These are phyloP conservation scores for Nycticebus coucang DNA, from an alignment of 2,113 vertebrate species.

Conservation along the genomic window DNA sequence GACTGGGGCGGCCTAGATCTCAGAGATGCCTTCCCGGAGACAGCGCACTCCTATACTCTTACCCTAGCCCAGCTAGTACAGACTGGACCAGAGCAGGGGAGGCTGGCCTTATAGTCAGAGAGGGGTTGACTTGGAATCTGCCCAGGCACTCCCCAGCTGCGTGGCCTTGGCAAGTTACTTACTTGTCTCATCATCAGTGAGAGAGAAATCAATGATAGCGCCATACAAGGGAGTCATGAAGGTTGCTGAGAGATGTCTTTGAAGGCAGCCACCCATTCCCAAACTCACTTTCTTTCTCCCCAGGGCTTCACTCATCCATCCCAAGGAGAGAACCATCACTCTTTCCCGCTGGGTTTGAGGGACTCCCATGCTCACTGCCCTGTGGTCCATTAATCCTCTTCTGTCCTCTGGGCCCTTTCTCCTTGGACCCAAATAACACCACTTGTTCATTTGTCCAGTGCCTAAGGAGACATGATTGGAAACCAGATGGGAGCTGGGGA, in stretches of 20 bases:
- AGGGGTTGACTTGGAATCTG: neutral
- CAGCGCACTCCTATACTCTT: neutral
- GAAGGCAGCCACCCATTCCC: neutral
- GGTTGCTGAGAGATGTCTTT: neutral
- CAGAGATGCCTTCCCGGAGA: neutral
- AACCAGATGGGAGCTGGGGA: neutral
- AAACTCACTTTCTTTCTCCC: neutral
- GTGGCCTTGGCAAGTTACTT: neutral
- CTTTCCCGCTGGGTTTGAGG: neutral
- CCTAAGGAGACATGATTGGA: neutral
- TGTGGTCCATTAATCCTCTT: neutral
- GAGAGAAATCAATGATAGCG: neutral
- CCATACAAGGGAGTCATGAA: too few relatives aligned
- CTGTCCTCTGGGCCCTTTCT: neutral
- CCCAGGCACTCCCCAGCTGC: neutral
- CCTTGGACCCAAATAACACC: neutral
- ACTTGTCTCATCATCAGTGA: neutral
- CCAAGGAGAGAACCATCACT: neutral
- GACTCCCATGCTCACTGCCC: neutral
- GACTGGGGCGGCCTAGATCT: neutral
- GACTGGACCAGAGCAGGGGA: neutral
- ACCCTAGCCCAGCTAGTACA: neutral
- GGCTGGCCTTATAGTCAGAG: neutral
- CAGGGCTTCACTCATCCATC: neutral
- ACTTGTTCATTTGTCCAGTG: too few relatives aligned